Percentiles rank a stretch among this genome's conserved stretches.
phyloP scores from a whole-genome alignment of 2,888 invertebrate species.

The Homarus gammarus region DNA sequence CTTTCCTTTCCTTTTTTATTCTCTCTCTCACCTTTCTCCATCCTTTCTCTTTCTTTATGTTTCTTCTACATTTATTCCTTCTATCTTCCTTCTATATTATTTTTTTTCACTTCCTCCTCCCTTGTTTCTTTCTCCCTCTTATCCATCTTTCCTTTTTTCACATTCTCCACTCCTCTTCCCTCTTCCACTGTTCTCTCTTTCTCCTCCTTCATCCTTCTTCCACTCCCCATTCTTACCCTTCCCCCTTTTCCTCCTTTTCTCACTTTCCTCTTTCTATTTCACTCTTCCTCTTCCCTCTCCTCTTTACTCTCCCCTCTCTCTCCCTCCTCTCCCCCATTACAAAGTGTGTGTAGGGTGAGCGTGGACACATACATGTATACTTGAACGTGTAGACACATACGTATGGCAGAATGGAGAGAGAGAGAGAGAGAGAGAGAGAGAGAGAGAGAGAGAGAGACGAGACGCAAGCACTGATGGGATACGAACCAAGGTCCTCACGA shows the following conservation, averaged over 20 bases:
- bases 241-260: not conserved
- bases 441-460: too few species aligned
- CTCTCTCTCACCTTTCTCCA: too few species aligned
- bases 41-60: too few species aligned
- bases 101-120: not conserved
- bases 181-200: not conserved
- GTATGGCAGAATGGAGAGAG: not conserved
- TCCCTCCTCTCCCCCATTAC: not conserved
- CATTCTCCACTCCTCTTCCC: not conserved
- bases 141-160: not conserved
- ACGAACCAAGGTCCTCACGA: too few species aligned
- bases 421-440: too few species aligned
- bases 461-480: too few species aligned
- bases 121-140: not conserved
- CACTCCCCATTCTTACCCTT: not conserved
- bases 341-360: too few species aligned
- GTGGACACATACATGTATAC: too few species aligned
- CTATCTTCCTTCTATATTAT: not conserved
- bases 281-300: not conserved
- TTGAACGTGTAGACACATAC: too few species aligned
- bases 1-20: too few species aligned
- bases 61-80: too few species aligned
- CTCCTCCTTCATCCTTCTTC: not conserved
- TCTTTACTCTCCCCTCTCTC: not conserved
- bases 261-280: not conserved